Conservation (phyloP, 2,888 invertebrate species). For the Agrotis ipsilon region DNA sequence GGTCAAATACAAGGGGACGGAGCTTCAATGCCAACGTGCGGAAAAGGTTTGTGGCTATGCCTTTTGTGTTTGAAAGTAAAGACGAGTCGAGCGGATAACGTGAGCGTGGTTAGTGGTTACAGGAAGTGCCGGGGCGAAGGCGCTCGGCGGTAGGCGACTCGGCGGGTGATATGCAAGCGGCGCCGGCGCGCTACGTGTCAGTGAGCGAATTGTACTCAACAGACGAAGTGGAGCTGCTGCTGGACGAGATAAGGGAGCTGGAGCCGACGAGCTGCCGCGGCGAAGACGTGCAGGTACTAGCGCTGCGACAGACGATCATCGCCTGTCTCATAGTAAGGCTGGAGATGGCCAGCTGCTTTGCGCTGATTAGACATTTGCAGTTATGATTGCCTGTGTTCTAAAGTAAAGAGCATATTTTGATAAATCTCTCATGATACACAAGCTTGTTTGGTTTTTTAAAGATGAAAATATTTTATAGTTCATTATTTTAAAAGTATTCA, state of each 20-base stretch:
- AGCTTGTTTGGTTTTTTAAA: background rate
- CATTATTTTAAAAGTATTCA: no score
- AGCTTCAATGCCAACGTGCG: constrained; percentile 78
- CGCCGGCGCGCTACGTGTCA: constrained; percentile 90
- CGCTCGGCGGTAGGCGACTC: constrained; percentile 81
- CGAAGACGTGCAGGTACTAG: constrained; percentile 85
- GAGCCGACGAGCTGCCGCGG: constrained; percentile 90
- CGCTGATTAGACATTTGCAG: background rate
- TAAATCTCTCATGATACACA: no score
- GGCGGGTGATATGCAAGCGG: constrained; percentile 88
- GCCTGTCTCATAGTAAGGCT: no score
- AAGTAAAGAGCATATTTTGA: background rate
- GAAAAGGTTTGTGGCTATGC: constrained; percentile 72
- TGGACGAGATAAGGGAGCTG: constrained; percentile 90
- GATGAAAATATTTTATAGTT: background rate
- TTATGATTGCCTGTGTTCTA: background rate
- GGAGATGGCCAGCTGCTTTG: constrained; percentile 5
- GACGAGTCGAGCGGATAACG: constrained; percentile 30
- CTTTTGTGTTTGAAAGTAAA: constrained; percentile 6
- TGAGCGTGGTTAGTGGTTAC: constrained; percentile 65
- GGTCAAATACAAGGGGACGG: constrained; percentile 72
- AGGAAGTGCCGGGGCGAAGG: constrained; percentile 82
- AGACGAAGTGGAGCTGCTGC: constrained; percentile 90
- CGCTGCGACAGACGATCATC: constrained; percentile 11
- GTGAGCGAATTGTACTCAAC: constrained; percentile 90